These are phyloP conservation scores for Gavialis gangeticus DNA, from an alignment of 2,113 vertebrate genomes.

Conservation along the genomic window DNA sequence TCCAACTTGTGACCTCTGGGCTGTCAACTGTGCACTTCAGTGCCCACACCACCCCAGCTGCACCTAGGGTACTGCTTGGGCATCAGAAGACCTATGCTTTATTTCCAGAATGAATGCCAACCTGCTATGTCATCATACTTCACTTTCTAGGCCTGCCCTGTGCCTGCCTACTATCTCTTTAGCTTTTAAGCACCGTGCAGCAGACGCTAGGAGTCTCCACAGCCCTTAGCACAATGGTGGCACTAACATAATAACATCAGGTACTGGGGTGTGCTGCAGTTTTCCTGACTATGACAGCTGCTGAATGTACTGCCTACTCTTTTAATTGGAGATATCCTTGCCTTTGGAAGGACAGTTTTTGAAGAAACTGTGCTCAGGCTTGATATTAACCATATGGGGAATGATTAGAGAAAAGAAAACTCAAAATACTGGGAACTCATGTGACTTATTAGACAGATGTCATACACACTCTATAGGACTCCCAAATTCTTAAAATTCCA, in stretches of 20 bases:
- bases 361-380: not conserved
- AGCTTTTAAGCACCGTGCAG: not conserved
- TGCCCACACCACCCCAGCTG: accelerated
- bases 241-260: not conserved
- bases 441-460: accelerated
- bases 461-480: not conserved
- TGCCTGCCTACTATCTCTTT: not conserved
- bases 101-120: not conserved
- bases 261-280: not conserved
- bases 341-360: not conserved
- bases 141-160: not conserved
- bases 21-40: too few species aligned
- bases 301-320: accelerated
- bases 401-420: not conserved
- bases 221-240: not conserved
- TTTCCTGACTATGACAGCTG: accelerated
- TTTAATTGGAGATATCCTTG: accelerated
- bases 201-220: not conserved
- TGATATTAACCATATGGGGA: not conserved
- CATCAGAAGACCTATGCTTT: not conserved
- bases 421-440: not conserved
- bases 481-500: not conserved
- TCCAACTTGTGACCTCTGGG: too few species aligned
- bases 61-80: not conserved
- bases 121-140: not conserved